Percentiles rank a stretch among this genome's conserved stretches.
Conservation (phyloP, 2,797 vertebrate genomes). For the Cygnus olor region DNA sequence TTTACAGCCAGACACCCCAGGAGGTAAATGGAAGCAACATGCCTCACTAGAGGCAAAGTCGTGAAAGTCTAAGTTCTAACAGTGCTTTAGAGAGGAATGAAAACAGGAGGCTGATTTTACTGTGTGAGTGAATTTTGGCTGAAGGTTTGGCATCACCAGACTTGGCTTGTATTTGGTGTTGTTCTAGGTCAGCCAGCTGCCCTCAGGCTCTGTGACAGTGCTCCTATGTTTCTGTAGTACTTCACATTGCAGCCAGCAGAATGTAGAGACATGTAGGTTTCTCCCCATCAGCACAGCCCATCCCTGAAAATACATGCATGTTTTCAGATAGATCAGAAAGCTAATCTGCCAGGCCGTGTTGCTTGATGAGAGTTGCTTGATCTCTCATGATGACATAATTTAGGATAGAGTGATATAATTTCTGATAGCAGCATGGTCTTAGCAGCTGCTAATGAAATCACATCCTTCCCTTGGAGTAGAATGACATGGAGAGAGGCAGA, state of each 20-base stretch:
- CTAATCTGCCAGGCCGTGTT: not conserved
- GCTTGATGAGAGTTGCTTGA: not conserved
- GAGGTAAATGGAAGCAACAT: not conserved
- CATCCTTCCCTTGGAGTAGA: not conserved
- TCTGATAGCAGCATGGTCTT: not conserved
- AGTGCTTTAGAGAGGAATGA: not conserved
- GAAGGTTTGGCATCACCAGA: not conserved
- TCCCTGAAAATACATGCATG: not conserved
- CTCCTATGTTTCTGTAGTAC: not conserved
- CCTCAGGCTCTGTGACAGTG: not conserved
- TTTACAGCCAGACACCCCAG: not conserved
- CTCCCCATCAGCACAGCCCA: not conserved
- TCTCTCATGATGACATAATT: not conserved
- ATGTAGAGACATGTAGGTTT: not conserved
- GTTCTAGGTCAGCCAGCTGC: conserved; percentile 28
- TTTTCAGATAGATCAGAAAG: not conserved
- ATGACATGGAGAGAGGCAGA: not conserved
- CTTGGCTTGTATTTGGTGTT: not conserved
- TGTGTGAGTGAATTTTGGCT: not conserved
- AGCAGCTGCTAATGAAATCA: not conserved
- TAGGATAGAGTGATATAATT: not conserved
- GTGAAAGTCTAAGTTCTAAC: not conserved
- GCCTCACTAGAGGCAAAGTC: not conserved
- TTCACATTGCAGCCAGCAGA: not conserved
- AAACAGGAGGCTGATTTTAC: not conserved